phyloP scores from a whole-genome alignment of 2,888 invertebrate genomes.

The Tuta absoluta region DNA sequence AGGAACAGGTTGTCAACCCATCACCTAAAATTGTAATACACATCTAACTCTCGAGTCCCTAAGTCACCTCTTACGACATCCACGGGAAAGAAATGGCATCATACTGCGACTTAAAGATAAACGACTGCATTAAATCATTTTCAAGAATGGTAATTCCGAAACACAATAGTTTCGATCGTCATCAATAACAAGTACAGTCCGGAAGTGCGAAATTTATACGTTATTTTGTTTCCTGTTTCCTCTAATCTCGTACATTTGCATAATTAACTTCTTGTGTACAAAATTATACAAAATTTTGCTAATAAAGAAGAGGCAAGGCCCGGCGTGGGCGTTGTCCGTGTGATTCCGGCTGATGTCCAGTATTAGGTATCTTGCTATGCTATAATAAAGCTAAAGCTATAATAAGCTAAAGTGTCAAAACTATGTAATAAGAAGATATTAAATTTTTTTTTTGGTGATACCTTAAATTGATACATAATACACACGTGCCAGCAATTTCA shows the following conservation, averaged over 20 bases:
- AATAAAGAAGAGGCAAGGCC: conserved; percentile 44
- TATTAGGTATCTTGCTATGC: conserved; percentile 10
- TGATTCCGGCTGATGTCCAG: conserved; percentile 23
- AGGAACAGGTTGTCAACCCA: no score
- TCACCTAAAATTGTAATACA: no score
- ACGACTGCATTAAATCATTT: no score
- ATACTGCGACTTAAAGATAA: no score
- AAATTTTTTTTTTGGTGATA: no score
- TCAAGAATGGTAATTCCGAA: neutral
- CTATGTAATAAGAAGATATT: no score
- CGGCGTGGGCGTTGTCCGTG: conserved; percentile 47
- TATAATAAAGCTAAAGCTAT: conserved; percentile 6
- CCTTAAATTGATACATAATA: no score
- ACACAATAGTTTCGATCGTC: conserved; percentile 25
- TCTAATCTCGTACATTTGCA: conserved; percentile 40
- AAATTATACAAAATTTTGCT: conserved; percentile 37
- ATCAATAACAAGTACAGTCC: conserved; percentile 30
- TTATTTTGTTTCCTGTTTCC: conserved; percentile 41
- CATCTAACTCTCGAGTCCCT: no score
- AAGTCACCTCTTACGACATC: no score
- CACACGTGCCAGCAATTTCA: no score
- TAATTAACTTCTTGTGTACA: conserved; percentile 36
- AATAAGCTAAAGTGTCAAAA: no score
- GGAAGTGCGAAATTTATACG: conserved; percentile 38
- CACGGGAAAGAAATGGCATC: no score